A percentile compares a stretch with the other conserved stretches of the same genome.
These are phyloP conservation scores for Myotis daubentonii DNA, from an alignment of 2,797 vertebrate genomes.

Conservation along the genomic window DNA sequence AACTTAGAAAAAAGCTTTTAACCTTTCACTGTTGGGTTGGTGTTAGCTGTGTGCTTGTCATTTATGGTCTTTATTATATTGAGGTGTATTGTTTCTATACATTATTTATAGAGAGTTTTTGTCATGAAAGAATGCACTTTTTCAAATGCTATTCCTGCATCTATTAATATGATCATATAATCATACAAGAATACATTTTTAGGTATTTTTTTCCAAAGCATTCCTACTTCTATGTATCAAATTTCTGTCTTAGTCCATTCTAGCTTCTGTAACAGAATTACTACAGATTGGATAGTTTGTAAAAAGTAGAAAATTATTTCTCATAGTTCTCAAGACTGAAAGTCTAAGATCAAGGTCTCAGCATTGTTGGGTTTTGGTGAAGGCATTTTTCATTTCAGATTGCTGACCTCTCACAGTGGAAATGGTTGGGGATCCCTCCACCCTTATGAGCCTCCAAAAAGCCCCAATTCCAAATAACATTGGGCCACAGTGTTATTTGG, in stretches of 20 bases:
- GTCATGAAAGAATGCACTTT: background rate
- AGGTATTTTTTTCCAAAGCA: background rate
- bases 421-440: background rate
- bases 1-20: background rate
- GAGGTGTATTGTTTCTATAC: background rate
- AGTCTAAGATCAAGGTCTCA: background rate
- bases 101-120: background rate
- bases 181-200: background rate
- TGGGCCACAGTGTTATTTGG: background rate
- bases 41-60: background rate
- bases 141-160: background rate
- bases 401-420: background rate
- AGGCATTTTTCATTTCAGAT: background rate
- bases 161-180: background rate
- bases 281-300: background rate
- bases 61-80: background rate
- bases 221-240: background rate
- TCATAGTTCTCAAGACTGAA: background rate
- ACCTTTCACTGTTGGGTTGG: background rate
- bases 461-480: background rate
- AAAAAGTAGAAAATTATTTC: background rate
- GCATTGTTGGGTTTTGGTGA: background rate
- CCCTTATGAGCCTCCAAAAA: background rate
- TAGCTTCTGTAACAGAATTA: background rate
- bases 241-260: background rate